phyloP scores from a whole-genome alignment of 92 coral and sea anemone genomes.

The Pocillopora grandis region DNA sequence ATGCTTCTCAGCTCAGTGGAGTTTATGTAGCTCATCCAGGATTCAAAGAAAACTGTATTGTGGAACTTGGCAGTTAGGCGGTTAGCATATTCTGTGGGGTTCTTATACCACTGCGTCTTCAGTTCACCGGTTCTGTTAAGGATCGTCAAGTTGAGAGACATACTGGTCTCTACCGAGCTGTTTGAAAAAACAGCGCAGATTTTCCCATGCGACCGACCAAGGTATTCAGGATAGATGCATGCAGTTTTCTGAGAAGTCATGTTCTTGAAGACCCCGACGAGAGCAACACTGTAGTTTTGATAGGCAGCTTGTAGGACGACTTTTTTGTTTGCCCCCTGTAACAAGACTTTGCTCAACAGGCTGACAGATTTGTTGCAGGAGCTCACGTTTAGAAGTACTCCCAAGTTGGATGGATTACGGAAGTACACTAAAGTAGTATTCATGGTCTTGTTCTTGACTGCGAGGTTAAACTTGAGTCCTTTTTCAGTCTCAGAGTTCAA shows the following conservation, averaged over 20 bases:
- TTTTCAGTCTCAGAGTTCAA: constrained; percentile 1
- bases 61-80: constrained; percentile 71
- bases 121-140: constrained; percentile 70
- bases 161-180: constrained; percentile 62
- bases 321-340: constrained; percentile 54
- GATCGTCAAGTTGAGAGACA: constrained; percentile 68
- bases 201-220: constrained; percentile 66
- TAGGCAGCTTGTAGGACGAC: constrained; percentile 65
- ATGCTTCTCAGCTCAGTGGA: constrained; percentile 44
- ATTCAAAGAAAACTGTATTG: constrained; percentile 61
- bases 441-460: constrained; percentile 43
- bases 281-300: constrained; percentile 72
- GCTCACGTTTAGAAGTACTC: constrained; percentile 42
- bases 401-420: constrained; percentile 15
- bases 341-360: constrained; percentile 60
- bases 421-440: constrained; percentile 41
- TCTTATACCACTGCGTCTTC: constrained; percentile 58
- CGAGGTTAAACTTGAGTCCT: constrained; percentile 46
- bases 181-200: constrained; percentile 67
- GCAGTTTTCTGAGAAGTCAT: constrained; percentile 50
- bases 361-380: constrained; percentile 62
- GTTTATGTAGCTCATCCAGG: constrained; percentile 61
- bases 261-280: constrained; percentile 68
- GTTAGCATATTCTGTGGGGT: constrained; percentile 29
- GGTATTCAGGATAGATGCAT: constrained; percentile 65